Percentiles rank a stretch among this genome's conserved stretches.
These are phyloP conservation scores for Lutjanus campechanus DNA, from an alignment of 2,797 vertebrate species.

Conservation along the genomic window DNA sequence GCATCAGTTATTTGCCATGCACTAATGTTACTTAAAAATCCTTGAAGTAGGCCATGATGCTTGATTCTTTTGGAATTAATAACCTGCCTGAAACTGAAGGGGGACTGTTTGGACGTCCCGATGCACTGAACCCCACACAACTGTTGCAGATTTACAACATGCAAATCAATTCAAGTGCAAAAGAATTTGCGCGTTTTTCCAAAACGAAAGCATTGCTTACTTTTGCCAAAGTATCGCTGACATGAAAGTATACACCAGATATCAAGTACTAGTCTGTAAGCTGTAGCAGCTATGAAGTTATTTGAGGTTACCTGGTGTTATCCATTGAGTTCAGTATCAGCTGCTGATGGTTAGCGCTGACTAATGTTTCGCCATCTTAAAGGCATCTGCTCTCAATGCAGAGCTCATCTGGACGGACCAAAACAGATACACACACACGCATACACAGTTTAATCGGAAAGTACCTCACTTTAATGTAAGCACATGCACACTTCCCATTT, in stretches of 20 bases:
- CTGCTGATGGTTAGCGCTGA: slow-evolving; percentile 48
- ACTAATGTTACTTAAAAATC: background rate
- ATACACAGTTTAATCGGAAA: slow-evolving; percentile 40
- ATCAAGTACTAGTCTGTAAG: background rate
- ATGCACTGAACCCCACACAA: background rate
- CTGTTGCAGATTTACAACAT: background rate
- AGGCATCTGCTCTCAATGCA: slow-evolving; percentile 37
- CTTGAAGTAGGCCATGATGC: background rate
- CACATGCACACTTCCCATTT: slow-evolving; percentile 37
- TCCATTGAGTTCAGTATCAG: slow-evolving; percentile 30
- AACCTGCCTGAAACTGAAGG: background rate
- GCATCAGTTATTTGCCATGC: background rate
- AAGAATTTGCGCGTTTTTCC: background rate
- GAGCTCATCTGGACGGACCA: slow-evolving; percentile 23
- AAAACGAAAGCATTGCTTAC: background rate
- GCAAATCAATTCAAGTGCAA: background rate
- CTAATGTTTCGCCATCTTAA: slow-evolving; percentile 23
- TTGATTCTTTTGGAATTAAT: background rate
- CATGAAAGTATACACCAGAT: background rate
- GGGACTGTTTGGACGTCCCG: background rate
- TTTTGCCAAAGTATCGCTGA: background rate
- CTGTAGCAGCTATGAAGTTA: background rate
- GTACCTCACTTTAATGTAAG: slow-evolving; percentile 55
- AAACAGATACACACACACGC: slow-evolving; percentile 16
- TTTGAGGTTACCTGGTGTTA: slow-evolving; percentile 21